Evolutionary conservation across 1,140 invertebrate species (phyloP).

Genomic region (Trissolcus basalis): DNA sequence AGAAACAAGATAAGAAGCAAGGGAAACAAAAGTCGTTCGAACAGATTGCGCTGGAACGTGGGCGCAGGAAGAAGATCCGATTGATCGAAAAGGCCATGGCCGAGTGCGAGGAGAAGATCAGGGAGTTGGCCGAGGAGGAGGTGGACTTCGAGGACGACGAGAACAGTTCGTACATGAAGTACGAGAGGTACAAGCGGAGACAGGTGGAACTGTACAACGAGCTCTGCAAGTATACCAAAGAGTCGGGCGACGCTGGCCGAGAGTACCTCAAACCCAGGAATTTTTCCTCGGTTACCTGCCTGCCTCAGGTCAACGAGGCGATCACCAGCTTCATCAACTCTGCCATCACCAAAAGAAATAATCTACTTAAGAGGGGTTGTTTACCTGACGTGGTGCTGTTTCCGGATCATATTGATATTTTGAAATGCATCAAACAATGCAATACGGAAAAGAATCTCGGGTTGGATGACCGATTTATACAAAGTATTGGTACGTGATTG

Average conservation of each 20-base stretch:
- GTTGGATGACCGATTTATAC: slow-evolving; percentile 67
- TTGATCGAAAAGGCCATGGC: slow-evolving; percentile 72
- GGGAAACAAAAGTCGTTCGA: slow-evolving; percentile 24
- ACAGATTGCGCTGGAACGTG: slow-evolving; percentile 14
- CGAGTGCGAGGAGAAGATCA: slow-evolving; percentile 73
- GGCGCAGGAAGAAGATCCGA: slow-evolving; percentile 61
- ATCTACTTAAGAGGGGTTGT: slow-evolving; percentile 35
- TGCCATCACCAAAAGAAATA: slow-evolving; percentile 69
- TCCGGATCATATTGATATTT: slow-evolving; percentile 79
- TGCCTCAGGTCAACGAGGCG: slow-evolving; percentile 77
- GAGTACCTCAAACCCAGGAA: slow-evolving; percentile 71
- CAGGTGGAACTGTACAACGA: slow-evolving; percentile 74
- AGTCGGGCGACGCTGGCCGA: slow-evolving; percentile 74
- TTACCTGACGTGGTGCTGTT: slow-evolving; percentile 66
- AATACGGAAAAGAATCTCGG: slow-evolving; percentile 69
- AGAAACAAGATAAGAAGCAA: slow-evolving; percentile 59
- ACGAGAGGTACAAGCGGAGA: slow-evolving; percentile 75
- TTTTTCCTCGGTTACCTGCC: slow-evolving; percentile 67
- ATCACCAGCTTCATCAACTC: slow-evolving; percentile 75
- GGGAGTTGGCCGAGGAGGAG: slow-evolving; percentile 69
- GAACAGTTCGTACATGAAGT: slow-evolving; percentile 76
- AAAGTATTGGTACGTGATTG: slow-evolving; percentile 71
- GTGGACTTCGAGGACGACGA: slow-evolving; percentile 71
- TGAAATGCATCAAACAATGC: slow-evolving; percentile 73
- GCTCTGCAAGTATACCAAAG: slow-evolving; percentile 76